Evolutionary conservation across 2,797 vertebrate species (phyloP).

Genomic region (Gymnothorax reevesii): DNA sequence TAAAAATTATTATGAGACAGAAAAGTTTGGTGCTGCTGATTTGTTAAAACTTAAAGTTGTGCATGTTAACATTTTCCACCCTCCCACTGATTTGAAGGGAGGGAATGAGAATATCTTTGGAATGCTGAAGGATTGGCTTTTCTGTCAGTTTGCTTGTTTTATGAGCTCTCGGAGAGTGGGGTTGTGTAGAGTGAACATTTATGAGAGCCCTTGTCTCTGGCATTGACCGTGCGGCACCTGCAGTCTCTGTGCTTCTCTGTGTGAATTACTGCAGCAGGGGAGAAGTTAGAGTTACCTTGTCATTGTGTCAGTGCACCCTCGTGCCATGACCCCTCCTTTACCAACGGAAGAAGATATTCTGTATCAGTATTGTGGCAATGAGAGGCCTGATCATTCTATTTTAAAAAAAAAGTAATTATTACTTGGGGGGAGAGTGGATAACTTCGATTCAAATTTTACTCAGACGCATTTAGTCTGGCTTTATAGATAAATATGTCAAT

Average conservation of each 20-base stretch:
- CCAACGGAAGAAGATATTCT: neutral
- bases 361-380: neutral
- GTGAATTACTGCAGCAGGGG: neutral
- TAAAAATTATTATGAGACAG: too few species aligned
- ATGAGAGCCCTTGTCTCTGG: neutral
- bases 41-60: neutral
- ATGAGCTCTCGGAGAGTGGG: neutral
- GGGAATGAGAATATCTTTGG: neutral
- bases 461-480: neutral
- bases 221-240: neutral
- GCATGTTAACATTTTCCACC: neutral
- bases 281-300: neutral
- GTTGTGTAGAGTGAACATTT: neutral
- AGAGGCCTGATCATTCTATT: neutral
- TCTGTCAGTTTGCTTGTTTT: neutral
- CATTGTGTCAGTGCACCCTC: neutral
- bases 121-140: slow-evolving; percentile 18
- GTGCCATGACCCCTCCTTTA: neutral
- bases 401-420: neutral
- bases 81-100: neutral
- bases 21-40: neutral
- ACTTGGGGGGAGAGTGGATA: neutral
- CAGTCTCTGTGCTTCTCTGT: neutral
- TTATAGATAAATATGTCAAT: neutral
- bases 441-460: neutral